Conservation (phyloP, 2,113 vertebrate genomes). For the Lepisosteus oculatus region DNA sequence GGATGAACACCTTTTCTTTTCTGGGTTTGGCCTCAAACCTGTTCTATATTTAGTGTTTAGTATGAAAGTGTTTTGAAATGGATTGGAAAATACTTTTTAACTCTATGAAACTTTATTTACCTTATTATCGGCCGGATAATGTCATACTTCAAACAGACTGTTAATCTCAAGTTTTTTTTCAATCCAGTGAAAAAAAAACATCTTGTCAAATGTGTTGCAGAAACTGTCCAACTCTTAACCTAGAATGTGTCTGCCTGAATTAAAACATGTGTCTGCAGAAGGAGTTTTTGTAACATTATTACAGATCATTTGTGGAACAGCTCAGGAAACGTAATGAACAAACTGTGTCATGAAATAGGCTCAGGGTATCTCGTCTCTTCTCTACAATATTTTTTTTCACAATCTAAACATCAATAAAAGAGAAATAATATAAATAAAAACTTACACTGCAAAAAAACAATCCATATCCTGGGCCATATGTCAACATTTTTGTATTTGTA, state of each 20-base stretch:
- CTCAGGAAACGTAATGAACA: not conserved
- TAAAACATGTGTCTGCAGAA: constrained; percentile 17
- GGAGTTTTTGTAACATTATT: not conserved
- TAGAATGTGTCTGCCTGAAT: constrained; percentile 12
- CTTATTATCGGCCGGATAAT: constrained; percentile 20
- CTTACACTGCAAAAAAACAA: not conserved
- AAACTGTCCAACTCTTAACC: constrained; percentile 19
- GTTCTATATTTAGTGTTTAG: too few relatives aligned
- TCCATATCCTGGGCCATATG: not conserved
- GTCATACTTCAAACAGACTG: not conserved
- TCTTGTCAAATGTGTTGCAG: constrained; percentile 34
- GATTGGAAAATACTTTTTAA: not conserved
- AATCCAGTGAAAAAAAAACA: constrained; percentile 12
- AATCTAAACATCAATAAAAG: not conserved
- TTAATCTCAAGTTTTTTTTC: too few relatives aligned
- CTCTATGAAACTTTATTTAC: constrained; percentile 11
- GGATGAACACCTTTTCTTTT: too few relatives aligned
- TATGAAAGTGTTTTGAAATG: not conserved
- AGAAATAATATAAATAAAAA: not conserved
- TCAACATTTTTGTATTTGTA: too few relatives aligned
- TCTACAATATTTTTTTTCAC: not conserved
- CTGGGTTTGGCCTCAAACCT: too few relatives aligned
- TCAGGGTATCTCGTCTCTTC: not conserved
- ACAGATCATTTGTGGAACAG: constrained; percentile 3
- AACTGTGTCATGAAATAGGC: not conserved